Base-by-base conservation (phyloP, 2,797 vertebrate genomes). In the Corythornis leucogaster region DNA sequence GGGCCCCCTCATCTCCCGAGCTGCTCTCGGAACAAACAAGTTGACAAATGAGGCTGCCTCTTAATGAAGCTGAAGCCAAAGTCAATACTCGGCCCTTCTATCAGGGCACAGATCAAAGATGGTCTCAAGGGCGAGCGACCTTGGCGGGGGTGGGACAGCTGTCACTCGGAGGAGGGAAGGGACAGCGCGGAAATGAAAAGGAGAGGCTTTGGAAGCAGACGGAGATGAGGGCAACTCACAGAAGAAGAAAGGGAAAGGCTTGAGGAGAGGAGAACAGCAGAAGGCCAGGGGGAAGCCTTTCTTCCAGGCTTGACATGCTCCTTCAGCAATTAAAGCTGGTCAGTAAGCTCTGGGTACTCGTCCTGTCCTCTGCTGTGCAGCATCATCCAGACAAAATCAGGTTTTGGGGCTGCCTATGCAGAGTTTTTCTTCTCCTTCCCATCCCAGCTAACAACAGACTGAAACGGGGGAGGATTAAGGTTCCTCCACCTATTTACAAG, bases 21-120 rank as follows among this genome's bases (percentile, higher is more conserved):
- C 76, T 77, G 91, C 89, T 89, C 74, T 79, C 11, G 94, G 48
- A 92, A 85, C 93, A 95, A 94, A 93, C 87, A 94, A 80, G 87
- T 78, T 96, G 95, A 95, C 95, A 96, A 94, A 94, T 93, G 91
- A 96, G 93, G 85, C 93, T 95, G 95, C 89, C 54, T 90, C 82
- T 59, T 94, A 95, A 96, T 68, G 94, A 94, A 82, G 92, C 93
- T 0, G 1, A 85, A 95, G 92, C 89, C 92, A 87, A 94, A 95
- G 95, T 95, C 95, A 93, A 94, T 95, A 94, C 76, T 42, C 8
- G 13, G 89, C 68, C 91, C 73, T 92, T 94, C 95, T 94, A 93
- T 94, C 95, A 86, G 89, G 89, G 91, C 87, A 42, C 91, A 67
- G 95, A 96, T 87, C 95, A 95, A 54, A 77, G 79, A 80, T 64